Evolutionary conservation across 2,797 vertebrate genomes (phyloP).

Genomic region (Crocodylus rhombifer): DNA sequence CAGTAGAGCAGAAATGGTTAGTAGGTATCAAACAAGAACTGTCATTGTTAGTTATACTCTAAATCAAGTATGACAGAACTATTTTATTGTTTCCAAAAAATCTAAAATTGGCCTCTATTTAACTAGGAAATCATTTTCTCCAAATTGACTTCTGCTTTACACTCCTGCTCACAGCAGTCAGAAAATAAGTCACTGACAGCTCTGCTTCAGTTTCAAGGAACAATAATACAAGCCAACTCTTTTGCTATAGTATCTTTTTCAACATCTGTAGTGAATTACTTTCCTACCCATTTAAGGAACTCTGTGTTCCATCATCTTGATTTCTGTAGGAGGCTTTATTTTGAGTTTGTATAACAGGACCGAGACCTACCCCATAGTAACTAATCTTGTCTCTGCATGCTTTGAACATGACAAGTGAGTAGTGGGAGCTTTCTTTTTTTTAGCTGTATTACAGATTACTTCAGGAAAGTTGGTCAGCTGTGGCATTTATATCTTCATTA

Average conservation of each 20-base stretch:
- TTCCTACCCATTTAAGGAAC: neutral
- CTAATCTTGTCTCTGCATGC: neutral
- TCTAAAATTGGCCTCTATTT: constrained; percentile 37
- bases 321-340: neutral
- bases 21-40: constrained; percentile 11
- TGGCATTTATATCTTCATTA: constrained; percentile 23
- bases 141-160: constrained; percentile 9
- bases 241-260: neutral
- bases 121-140: constrained; percentile 50
- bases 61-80: constrained; percentile 27
- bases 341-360: neutral
- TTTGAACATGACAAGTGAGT: neutral
- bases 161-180: neutral
- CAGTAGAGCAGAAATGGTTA: neutral
- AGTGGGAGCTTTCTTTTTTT: neutral
- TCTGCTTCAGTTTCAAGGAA: neutral
- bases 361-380: neutral
- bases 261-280: neutral
- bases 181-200: constrained; percentile 7
- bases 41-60: constrained; percentile 28
- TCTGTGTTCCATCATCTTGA: neutral
- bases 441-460: neutral
- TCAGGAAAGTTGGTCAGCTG: constrained; percentile 21
- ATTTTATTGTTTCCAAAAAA: constrained; percentile 40
- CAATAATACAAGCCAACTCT: neutral